Conservation (phyloP, 2,113 vertebrate genomes). For the Pteronura brasiliensis region DNA sequence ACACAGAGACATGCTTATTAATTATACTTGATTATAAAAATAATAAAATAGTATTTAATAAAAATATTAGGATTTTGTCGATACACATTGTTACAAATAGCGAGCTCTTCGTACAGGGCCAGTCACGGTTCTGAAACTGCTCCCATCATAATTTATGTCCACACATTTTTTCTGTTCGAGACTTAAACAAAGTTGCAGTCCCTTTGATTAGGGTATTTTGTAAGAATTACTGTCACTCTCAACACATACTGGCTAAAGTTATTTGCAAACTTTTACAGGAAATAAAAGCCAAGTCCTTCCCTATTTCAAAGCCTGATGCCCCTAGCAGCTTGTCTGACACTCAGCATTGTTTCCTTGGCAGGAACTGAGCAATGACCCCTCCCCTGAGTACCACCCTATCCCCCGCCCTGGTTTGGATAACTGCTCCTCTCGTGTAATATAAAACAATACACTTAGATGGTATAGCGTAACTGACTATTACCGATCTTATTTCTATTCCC, state of each 20-base stretch:
- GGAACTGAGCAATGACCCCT: accelerated
- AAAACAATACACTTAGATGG: not conserved
- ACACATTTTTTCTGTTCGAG: not conserved
- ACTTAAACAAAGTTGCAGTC: not conserved
- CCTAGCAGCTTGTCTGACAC: not conserved
- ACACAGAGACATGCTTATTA: not conserved
- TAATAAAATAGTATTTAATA: not conserved
- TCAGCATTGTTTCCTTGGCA: not conserved
- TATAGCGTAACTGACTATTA: accelerated
- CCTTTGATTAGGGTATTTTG: not conserved
- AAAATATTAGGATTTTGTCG: not conserved
- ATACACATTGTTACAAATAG: not conserved
- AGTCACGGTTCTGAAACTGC: not conserved
- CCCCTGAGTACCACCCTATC: accelerated
- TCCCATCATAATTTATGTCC: not conserved
- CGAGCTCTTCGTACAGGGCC: not conserved
- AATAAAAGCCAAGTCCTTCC: not conserved
- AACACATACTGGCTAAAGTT: not conserved
- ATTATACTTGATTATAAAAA: not conserved
- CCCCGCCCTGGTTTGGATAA: not conserved
- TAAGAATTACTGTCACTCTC: not conserved
- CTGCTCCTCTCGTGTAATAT: not conserved
- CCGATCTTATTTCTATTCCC: not conserved
- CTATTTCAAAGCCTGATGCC: not conserved
- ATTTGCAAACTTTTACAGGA: not conserved